Evolutionary conservation across 2,113 vertebrate species (phyloP).

Genomic region (Athene noctua): DNA sequence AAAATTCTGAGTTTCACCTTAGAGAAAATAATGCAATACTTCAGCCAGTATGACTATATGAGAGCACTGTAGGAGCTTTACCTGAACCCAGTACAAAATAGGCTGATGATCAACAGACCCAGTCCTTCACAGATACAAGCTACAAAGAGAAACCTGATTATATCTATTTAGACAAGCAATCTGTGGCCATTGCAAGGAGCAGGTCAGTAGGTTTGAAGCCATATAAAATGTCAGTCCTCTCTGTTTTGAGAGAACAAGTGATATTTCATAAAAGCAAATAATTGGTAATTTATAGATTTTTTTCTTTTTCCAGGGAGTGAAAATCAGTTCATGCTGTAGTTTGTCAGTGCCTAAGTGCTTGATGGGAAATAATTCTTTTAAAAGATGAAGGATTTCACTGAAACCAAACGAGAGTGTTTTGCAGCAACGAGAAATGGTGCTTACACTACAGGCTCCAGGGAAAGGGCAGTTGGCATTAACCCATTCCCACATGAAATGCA

Average conservation of each 20-base stretch:
- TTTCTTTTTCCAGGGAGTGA: neutral
- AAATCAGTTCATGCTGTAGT: neutral
- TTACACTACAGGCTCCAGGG: neutral
- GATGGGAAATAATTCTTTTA: neutral
- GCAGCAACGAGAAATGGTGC: neutral
- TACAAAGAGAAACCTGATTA: neutral
- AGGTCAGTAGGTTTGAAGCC: neutral
- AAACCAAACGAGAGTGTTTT: neutral
- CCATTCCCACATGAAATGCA: neutral
- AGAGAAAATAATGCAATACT: neutral
- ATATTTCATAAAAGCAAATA: neutral
- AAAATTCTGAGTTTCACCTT: neutral
- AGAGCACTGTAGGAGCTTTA: neutral
- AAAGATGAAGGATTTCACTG: neutral
- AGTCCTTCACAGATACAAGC: neutral
- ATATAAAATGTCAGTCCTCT: neutral
- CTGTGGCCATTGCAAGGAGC: neutral
- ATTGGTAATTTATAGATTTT: neutral
- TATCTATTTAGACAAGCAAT: neutral
- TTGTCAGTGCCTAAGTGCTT: neutral
- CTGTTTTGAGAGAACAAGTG: neutral
- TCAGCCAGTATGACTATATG: rapidly evolving
- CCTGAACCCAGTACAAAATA: neutral
- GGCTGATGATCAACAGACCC: neutral
- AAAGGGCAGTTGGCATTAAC: neutral